phyloP scores from a whole-genome alignment of 2,797 vertebrate genomes.

The Pygocentrus nattereri region DNA sequence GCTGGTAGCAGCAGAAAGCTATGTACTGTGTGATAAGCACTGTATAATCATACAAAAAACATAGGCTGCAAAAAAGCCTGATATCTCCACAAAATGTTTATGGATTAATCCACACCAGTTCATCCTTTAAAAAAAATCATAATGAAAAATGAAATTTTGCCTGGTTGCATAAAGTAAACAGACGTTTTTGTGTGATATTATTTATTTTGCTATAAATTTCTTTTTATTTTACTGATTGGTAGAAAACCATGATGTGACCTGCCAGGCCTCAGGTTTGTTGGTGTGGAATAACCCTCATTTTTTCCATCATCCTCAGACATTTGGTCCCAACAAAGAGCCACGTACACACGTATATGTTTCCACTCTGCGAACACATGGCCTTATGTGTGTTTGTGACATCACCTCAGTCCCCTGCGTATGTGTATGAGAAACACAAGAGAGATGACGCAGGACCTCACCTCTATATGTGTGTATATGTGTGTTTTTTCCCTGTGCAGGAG shows the following conservation, averaged over 20 bases:
- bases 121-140: too few relatives aligned
- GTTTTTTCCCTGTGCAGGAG: constrained; percentile 76
- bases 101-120: not conserved
- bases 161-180: too few relatives aligned
- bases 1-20: not conserved
- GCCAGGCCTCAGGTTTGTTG: not conserved
- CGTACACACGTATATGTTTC: constrained; percentile 1
- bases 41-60: too few relatives aligned
- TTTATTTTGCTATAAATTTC: not conserved
- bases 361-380: not conserved
- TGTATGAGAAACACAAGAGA: not conserved
- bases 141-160: too few relatives aligned
- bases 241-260: not conserved
- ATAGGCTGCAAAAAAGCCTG: too few relatives aligned
- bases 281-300: not conserved
- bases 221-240: not conserved
- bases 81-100: not conserved
- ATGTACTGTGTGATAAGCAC: not conserved
- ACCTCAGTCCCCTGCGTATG: not conserved
- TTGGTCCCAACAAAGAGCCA: not conserved
- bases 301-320: not conserved
- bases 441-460: not conserved
- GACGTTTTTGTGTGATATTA: too few relatives aligned
- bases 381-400: constrained; percentile 8
- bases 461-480: constrained; percentile 19